Percentiles rank a stretch among this genome's conserved stretches.
Conservation (phyloP, 2,797 vertebrate genomes). For the Triplophysa bombifrons region DNA sequence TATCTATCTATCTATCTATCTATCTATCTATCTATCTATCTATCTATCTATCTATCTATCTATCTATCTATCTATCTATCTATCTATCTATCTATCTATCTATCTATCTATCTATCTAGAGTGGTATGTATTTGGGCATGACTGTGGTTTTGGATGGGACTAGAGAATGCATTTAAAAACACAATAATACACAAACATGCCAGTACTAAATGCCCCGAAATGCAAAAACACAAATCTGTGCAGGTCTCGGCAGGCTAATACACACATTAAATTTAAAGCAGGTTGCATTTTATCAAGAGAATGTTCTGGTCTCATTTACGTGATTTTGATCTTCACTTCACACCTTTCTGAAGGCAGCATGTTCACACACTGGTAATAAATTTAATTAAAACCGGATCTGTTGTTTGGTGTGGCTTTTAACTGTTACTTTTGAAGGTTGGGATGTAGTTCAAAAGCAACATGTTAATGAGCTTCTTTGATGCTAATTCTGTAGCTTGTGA, state of each 20-base stretch:
- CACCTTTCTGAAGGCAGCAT: constrained; percentile 1
- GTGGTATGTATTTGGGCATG: not conserved
- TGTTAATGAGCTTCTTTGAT: not conserved
- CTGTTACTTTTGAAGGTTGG: not conserved
- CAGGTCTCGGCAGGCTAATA: not conserved
- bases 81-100: too few relatives aligned
- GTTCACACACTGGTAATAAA: not conserved
- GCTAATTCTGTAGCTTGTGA: not conserved
- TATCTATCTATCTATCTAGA: too few relatives aligned
- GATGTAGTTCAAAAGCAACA: not conserved
- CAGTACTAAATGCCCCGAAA: not conserved
- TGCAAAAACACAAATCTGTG: not conserved
- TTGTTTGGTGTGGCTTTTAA: not conserved
- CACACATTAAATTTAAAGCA: not conserved
- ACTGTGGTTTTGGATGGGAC: not conserved
- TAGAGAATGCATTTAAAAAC: not conserved
- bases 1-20: too few relatives aligned
- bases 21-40: too few relatives aligned
- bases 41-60: too few relatives aligned
- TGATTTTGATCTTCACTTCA: constrained; percentile 1
- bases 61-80: too few relatives aligned
- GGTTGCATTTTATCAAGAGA: not conserved
- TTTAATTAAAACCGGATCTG: not conserved
- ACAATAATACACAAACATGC: not conserved
- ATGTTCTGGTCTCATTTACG: not conserved